Evolutionary conservation across 2,113 vertebrate species (phyloP), one percentile per base, ranked within the genome.

Genomic region (Pterocles orientalis): DNA sequence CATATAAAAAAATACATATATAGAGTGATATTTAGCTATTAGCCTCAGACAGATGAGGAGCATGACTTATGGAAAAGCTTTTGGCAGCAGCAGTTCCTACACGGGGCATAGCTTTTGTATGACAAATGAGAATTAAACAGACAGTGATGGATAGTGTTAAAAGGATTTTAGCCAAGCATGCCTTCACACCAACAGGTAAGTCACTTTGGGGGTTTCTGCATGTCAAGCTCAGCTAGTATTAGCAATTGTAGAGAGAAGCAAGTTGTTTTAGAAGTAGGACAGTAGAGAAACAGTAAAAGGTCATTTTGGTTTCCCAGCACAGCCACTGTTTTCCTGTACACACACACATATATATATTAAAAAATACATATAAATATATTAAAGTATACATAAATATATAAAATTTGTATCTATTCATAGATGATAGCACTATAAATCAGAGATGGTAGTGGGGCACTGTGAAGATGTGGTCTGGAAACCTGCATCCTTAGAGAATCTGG

Each of bases 91-190:
- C 62, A 92, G 0, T 70, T 87, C 47, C 66, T 92, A 62, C 60
- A 25, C 2, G 4, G 33, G 43, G 34, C 34, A 81, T 10, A 88
- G 34, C 31, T 39, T 81, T 68, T 81, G 56, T 43, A 53, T 66
- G 47, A 81, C 48, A 93, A 76, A 62, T 86, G 56, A 86, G 56
- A 93, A 92, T 83, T 90, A 88, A 86, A 14, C 39, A 83, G 87
- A 64, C 90, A 75, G 14, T 82, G 90, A 88, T 73, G 26, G 51
- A 82, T 80, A 73, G 36, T 33, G 12, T 86, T 93, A 51, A 81
- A 83, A 64, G 10, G 16, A 73, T 88, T 93, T 88, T 62, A 93
- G 51, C 28, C 62, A 75, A 91, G 81, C 36, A 57, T 29, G 47
- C 51, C 56, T 79, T 92, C 66, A 62, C 23, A 28, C 31, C 12